A percentile compares a stretch with the other conserved stretches of the same genome.
Evolutionary conservation across 1,140 invertebrate species (phyloP).

Genomic region (Wiebesia pumilae): DNA sequence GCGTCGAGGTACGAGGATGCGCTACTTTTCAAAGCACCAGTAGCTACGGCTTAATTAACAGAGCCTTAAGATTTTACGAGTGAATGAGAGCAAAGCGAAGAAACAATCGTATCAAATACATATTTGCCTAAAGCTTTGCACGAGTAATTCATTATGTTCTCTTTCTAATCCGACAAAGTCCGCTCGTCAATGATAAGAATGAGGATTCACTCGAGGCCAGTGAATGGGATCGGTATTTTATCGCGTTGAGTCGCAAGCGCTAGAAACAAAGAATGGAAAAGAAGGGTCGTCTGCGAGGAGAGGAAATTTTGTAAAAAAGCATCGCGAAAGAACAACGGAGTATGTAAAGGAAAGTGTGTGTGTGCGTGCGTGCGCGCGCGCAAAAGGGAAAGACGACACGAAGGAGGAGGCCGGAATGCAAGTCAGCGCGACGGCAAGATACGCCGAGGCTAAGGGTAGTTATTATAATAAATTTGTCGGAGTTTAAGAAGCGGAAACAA

Average conservation of each 20-base stretch:
- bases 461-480: conserved; percentile 76
- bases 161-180: not conserved
- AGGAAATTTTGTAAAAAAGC: conserved; percentile 39
- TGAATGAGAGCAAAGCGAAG: too few relatives aligned
- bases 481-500: conserved; percentile 75
- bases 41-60: too few relatives aligned
- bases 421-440: conserved; percentile 60
- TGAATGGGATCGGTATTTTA: conserved; percentile 8
- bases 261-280: conserved; percentile 1
- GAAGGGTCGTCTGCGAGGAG: not conserved
- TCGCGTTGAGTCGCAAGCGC: not conserved
- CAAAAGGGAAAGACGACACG: conserved; percentile 29
- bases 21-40: too few relatives aligned
- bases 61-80: too few relatives aligned
- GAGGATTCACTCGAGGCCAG: conserved; percentile 51
- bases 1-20: too few relatives aligned
- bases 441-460: conserved; percentile 70
- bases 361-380: conserved; percentile 28
- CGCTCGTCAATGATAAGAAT: conserved; percentile 19
- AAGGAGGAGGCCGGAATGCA: conserved; percentile 56
- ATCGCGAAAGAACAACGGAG: conserved; percentile 33
- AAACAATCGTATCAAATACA: too few relatives aligned
- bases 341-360: conserved; percentile 15
- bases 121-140: too few relatives aligned
- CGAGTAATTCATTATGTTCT: too few relatives aligned